These are phyloP conservation scores for Lepus europaeus DNA, from an alignment of 2,113 vertebrate genomes.

Conservation along the genomic window DNA sequence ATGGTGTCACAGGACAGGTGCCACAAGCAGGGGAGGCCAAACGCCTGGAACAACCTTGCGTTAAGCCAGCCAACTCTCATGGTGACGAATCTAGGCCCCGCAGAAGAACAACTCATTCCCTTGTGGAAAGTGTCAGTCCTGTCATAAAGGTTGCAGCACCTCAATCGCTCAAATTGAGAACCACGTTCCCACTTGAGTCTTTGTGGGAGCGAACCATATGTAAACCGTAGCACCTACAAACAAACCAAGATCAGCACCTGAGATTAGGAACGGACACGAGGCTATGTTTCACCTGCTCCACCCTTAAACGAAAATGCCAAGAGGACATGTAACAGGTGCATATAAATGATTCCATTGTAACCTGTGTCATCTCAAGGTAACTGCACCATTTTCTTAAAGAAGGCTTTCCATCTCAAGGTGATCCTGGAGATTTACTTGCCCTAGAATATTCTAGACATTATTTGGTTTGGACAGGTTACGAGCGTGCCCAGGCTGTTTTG, in stretches of 20 bases:
- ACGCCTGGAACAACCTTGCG: too few relatives aligned
- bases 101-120: too few relatives aligned
- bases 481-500: background rate
- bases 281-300: background rate
- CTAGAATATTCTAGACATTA: background rate
- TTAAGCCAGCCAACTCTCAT: too few relatives aligned
- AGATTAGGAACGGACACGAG: background rate
- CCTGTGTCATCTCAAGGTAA: background rate
- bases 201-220: too few relatives aligned
- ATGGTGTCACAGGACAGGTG: too few relatives aligned
- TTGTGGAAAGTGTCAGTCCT: too few relatives aligned
- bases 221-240: background rate
- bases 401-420: background rate
- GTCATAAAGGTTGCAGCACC: too few relatives aligned
- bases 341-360: background rate
- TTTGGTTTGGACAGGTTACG: background rate
- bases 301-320: slow-evolving; percentile 11
- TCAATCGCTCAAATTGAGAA: too few relatives aligned
- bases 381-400: background rate
- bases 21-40: too few relatives aligned
- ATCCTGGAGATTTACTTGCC: background rate
- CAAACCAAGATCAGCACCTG: background rate
- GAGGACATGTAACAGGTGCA: background rate
- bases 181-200: too few relatives aligned
- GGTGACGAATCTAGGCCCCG: too few relatives aligned